Base-by-base conservation (phyloP, 2,888 invertebrate genomes). In the Drosophila testacea region DNA sequence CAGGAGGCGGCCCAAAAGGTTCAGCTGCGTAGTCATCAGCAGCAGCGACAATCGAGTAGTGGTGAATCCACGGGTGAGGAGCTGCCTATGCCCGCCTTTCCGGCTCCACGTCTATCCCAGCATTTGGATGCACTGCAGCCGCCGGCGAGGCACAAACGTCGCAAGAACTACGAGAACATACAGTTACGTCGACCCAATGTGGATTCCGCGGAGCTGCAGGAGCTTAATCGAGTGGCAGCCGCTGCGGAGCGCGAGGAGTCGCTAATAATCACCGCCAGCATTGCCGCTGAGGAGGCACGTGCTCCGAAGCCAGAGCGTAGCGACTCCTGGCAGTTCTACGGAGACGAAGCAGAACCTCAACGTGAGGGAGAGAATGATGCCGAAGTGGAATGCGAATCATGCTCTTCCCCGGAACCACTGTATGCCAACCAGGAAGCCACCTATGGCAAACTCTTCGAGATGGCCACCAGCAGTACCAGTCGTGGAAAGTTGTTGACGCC, bases 391-490 rank as follows among this genome's bases (percentile, higher is more conserved):
- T 73, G 32, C 2, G 69, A 81, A 0, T 59, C 54, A 0, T 16
- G 55, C 47, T 66, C 92, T 6, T 92, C 92, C 4, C 90, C 90
- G 0, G 93, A 93, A 46, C 92, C 93, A 1, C 50, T 93, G 9
- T 93, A 93, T 67, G 91, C 88, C 5, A 93, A 93, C 69, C 90
- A 91, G 59, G 92, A 92, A 52, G 89, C 91, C 2, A 91, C 92
- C 16, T 93, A 93, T 66, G 92, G 92, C 34, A 90, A 91, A 51
- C 80, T 93, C 0, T 92, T 89, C 28, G 92, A 92, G 76, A 91
- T 91, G 89, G 91, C 89, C 32, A 90, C 91, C 6, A 87, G 89
- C 42, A 83, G 70, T 22, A 85, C 88, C 3, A 84, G 89, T 50
- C 82, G 85, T 7, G 80, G 77, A 50, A 91, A 90, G 38, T 61